Base-by-base conservation (phyloP, 2,113 vertebrate species). In the Chelonoidis abingdonii region DNA sequence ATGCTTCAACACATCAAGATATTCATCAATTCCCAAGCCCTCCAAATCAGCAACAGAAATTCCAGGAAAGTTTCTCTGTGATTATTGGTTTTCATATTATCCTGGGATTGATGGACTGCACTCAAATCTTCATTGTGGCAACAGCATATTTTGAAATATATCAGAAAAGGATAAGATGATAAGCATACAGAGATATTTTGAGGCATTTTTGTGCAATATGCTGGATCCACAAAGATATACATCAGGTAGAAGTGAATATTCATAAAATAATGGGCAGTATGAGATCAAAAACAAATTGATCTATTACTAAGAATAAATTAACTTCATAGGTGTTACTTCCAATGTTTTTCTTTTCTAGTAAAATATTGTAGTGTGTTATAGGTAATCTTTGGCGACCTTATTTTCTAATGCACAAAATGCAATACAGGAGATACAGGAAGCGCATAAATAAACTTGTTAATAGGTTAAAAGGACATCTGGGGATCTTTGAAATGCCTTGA, bases 41-140 rank as follows among this genome's bases (percentile, higher is more conserved):
- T 85, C 82, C 86, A 95, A 91, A 97, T 92, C 97, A 95, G 93
- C 75, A 83, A 59, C 82, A 93, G 95, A 95, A 91, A 87, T 83
- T 95, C 84, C 84, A 89, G 91, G 91, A 97, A 94, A 89, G 84
- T 95, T 94, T 92, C 95, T 79, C 86, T 97, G 93, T 95, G 92
- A 0, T 95, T 95, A 27, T 57, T 38, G 92, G 88, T 96, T 91
- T 91, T 96, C 24, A 1, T 93, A 95, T 94, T 89, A 84, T n/a
- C 44, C 75, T 44, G 86, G 95, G 94, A 97, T 97, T 96, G 96
- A 97, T 97, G 95, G 96, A 96, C 95, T 96, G 84, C 94, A 27
- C 93, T 91, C 57, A 96, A 95, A 83, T 91, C 91, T 88, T 95
- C 3, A 0, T 59, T 76, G 91, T 88, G 89, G 82, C 92, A 86